These are phyloP conservation scores for Apostichopus japonicus DNA, from an alignment of 35 echinoderm and acorn worm species.

Conservation along the genomic window DNA sequence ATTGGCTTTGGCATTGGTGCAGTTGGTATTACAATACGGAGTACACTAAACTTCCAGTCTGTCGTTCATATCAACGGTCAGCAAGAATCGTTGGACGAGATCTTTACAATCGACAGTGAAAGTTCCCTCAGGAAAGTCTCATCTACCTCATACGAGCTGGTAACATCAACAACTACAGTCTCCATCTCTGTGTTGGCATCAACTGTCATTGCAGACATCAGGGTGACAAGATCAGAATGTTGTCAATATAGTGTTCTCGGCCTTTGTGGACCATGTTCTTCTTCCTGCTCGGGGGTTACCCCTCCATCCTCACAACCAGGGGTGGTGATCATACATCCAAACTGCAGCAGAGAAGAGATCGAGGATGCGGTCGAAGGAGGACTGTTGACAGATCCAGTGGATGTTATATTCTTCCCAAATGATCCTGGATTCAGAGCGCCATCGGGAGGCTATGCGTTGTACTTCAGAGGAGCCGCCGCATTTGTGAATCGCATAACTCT, in stretches of 20 bases:
- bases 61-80: slow-evolving; percentile 58
- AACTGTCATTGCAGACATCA: slow-evolving; percentile 57
- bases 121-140: slow-evolving; percentile 11
- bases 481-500: slow-evolving; percentile 39
- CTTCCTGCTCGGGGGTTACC: neutral
- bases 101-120: slow-evolving; percentile 5
- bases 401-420: slow-evolving; percentile 35
- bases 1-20: slow-evolving; percentile 25
- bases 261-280: slow-evolving; percentile 62
- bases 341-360: neutral
- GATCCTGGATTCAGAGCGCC: slow-evolving; percentile 8
- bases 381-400: neutral
- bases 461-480: slow-evolving; percentile 53
- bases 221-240: slow-evolving; percentile 30
- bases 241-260: slow-evolving; percentile 11
- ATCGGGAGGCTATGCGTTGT: slow-evolving; percentile 58
- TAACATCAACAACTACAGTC: neutral
- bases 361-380: neutral
- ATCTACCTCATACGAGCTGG: slow-evolving; percentile 36
- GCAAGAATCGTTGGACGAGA: slow-evolving; percentile 11
- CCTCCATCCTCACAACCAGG: neutral
- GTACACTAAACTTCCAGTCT: slow-evolving; percentile 19
- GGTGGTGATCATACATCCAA: neutral
- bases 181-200: slow-evolving; percentile 30
- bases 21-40: slow-evolving; percentile 46